Conservation (phyloP, 2,888 invertebrate genomes). For the Spodoptera exigua region DNA sequence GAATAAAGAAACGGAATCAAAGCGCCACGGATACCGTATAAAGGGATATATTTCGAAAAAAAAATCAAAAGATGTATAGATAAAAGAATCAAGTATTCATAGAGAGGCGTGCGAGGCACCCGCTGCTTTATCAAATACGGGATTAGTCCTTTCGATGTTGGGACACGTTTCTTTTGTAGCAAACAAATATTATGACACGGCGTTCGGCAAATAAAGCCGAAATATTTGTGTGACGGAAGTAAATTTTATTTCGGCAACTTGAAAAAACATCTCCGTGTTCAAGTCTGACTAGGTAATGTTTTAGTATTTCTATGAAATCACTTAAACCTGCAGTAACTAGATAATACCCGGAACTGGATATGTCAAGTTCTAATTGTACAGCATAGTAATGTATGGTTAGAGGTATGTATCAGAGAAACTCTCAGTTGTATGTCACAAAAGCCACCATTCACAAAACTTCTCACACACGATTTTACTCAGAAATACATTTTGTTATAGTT, state of each 20-base stretch:
- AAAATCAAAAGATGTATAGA: slow-evolving; percentile 80
- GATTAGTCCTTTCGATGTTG: slow-evolving; percentile 81
- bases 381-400: slow-evolving; percentile 43
- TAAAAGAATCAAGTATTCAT: slow-evolving; percentile 83
- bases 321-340: no score
- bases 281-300: no score
- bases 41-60: slow-evolving; percentile 73
- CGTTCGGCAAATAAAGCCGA: slow-evolving; percentile 73
- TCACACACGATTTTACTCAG: no score
- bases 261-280: no score
- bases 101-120: slow-evolving; percentile 79
- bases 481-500: no score
- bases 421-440: slow-evolving; percentile 23
- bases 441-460: neutral
- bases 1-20: slow-evolving; percentile 87
- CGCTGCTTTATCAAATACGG: slow-evolving; percentile 87
- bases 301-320: no score
- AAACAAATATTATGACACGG: slow-evolving; percentile 86
- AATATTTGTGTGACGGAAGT: slow-evolving; percentile 27
- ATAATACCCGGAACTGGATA: no score
- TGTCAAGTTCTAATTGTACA: slow-evolving; percentile 41
- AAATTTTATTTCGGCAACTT: slow-evolving; percentile 10
- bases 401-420: slow-evolving; percentile 44
- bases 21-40: slow-evolving; percentile 84
- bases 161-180: slow-evolving; percentile 73